Base-by-base conservation (phyloP, 1,140 invertebrate genomes). In the Ganaspis sp. region DNA sequence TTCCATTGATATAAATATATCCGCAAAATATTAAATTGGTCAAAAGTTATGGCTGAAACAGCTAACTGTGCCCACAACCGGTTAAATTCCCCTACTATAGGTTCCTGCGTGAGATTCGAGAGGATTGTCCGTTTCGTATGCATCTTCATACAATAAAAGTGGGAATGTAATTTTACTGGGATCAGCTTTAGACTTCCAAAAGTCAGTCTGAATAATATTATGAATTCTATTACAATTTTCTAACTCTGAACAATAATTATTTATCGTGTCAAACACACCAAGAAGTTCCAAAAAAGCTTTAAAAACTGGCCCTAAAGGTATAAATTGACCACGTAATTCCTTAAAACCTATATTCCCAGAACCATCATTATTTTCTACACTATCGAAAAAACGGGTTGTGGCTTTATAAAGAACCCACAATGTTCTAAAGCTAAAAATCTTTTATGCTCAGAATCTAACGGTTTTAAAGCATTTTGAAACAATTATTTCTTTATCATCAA, bases 101-200 rank as follows among this genome's bases (percentile, higher is more conserved):
- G 83, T 75, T 34, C 81, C 80, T 23, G 83, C 73, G 53, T 81
- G 83, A 26, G 69, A 79, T 26, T 83, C 86, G 34, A 86, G 69
- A 9, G 75, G 73, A 77, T 86, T 86, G 23, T 81, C 78, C 9
- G 79, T 80, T 71, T 84, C 81, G 12, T 34, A 34, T 34, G 29
- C 29, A 34, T 34, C 29, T 34, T 34, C 29, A 34, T 34, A 34
- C 29, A 34, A 34, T 3, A 34, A 6, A 34, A 34, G 6, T 34
- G 29, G 29, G 29, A 34, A 34, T 34, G 29, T 34, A 6, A 34
- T 34, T 34, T 34, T 34, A 34, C 6, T 6, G 6, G 29, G 29
- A 34, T 34, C 29, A 34, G 6, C 2, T 34, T 34, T 34, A 34
- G 29, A 2, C 6, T 34, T 69, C 79, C 79, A 81, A 54, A 77